Percentiles rank a stretch among this genome's conserved stretches.
phyloP scores from a whole-genome alignment of 2,797 vertebrate genomes.

The Tragelaphus oryx region DNA sequence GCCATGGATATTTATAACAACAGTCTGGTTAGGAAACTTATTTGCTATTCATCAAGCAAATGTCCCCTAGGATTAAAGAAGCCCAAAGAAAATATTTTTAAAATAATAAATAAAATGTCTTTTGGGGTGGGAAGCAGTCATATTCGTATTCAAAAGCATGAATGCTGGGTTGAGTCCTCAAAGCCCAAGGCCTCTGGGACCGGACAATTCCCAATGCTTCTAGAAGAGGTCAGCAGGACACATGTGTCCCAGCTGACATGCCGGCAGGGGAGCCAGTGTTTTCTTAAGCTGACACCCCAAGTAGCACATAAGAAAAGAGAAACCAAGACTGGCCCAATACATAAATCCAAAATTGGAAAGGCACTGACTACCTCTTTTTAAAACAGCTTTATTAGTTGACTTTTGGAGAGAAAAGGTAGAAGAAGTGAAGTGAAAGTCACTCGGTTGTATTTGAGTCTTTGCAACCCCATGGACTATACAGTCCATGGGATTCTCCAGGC shows the following conservation, averaged over 20 bases:
- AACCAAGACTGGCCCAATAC: background rate
- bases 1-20: constrained; percentile 65
- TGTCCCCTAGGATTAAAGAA: constrained; percentile 58
- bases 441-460: no score
- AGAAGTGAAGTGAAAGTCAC: no score
- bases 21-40: constrained; percentile 52
- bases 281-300: constrained; percentile 32
- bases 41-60: constrained; percentile 67
- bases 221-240: background rate
- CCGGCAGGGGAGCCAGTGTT: background rate
- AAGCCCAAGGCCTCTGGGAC: background rate
- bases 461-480: no score
- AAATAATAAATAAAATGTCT: constrained; percentile 65
- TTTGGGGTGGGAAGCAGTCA: constrained; percentile 58
- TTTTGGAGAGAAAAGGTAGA: background rate
- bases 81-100: constrained; percentile 74
- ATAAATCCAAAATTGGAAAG: constrained; percentile 10
- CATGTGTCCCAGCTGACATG: background rate
- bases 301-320: constrained; percentile 35
- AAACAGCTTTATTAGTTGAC: background rate
- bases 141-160: constrained; percentile 46
- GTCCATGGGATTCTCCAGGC: no score
- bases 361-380: background rate
- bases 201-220: background rate
- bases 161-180: constrained; percentile 9